phyloP scores from a whole-genome alignment of 1,140 invertebrate genomes.

The Paraescarpia echinospica region DNA sequence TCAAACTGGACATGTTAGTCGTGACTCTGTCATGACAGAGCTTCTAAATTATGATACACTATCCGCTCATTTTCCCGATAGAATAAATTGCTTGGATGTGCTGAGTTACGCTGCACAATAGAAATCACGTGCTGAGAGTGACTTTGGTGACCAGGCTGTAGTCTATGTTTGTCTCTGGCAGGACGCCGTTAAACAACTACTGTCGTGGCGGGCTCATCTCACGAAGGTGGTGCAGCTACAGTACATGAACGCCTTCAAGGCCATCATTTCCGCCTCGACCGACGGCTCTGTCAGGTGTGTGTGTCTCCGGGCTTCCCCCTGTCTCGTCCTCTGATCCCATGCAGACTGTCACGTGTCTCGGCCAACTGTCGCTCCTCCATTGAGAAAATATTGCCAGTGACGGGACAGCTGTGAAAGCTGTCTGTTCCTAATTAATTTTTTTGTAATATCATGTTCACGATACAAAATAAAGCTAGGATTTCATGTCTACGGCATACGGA shows the following conservation, averaged over 20 bases:
- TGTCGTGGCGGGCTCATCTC: constrained; percentile 53
- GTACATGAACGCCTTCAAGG: constrained; percentile 43
- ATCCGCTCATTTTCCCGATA: neutral
- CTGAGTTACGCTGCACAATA: too few species aligned
- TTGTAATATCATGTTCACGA: too few species aligned
- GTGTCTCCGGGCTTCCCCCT: neutral
- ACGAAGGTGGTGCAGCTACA: constrained; percentile 47
- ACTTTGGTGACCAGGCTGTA: too few species aligned
- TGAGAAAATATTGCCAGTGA: too few species aligned
- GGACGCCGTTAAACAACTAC: constrained; percentile 47
- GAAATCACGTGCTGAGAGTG: too few species aligned
- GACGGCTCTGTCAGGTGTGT: constrained; percentile 55
- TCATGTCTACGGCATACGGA: too few species aligned
- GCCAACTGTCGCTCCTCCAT: too few species aligned
- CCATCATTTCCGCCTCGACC: constrained; percentile 49
- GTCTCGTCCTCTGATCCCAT: neutral
- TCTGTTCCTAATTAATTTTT: too few species aligned
- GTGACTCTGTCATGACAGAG: neutral
- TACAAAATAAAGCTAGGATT: too few species aligned
- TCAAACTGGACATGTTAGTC: too few species aligned
- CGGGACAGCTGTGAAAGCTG: too few species aligned
- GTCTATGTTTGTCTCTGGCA: constrained; percentile 19
- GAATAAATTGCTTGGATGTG: neutral
- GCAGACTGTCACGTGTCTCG: neutral
- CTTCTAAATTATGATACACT: neutral